Percentiles rank a stretch among this genome's conserved stretches.
phyloP scores from a whole-genome alignment of 92 coral and sea anemone species.

The Porites lobata region DNA sequence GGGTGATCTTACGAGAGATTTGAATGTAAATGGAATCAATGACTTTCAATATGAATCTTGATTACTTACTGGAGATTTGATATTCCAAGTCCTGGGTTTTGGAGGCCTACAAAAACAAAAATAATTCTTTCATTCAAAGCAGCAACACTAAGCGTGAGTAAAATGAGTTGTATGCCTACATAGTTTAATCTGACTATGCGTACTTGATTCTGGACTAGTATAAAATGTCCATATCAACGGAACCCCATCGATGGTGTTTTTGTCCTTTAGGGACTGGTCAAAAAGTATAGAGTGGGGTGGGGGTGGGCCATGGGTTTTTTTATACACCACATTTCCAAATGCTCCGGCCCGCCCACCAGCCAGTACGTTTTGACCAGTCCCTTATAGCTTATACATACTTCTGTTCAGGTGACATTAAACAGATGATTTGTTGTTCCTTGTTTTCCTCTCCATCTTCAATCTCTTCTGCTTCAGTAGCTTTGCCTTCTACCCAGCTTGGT shows the following conservation, averaged over 20 bases:
- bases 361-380: background rate
- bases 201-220: too few species aligned
- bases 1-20: too few species aligned
- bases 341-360: too few species aligned
- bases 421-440: constrained; percentile 78
- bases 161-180: background rate
- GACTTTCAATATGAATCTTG: background rate
- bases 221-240: too few species aligned
- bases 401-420: constrained; percentile 96
- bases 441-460: constrained; percentile 42
- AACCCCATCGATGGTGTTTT: too few species aligned
- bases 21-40: too few species aligned
- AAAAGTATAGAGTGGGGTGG: too few species aligned
- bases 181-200: background rate
- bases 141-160: background rate
- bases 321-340: too few species aligned
- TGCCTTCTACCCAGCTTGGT: constrained; percentile 70
- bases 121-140: background rate
- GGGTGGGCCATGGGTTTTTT: too few species aligned
- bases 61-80: constrained; percentile 84
- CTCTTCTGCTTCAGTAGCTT: constrained; percentile 45
- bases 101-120: constrained; percentile 68
- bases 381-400: constrained; percentile 57
- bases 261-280: too few species aligned
- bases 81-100: constrained; percentile 95